Percentiles rank a stretch among this genome's conserved stretches.
Evolutionary conservation across 2,888 invertebrate genomes (phyloP).

Genomic region (Nomada flava): DNA sequence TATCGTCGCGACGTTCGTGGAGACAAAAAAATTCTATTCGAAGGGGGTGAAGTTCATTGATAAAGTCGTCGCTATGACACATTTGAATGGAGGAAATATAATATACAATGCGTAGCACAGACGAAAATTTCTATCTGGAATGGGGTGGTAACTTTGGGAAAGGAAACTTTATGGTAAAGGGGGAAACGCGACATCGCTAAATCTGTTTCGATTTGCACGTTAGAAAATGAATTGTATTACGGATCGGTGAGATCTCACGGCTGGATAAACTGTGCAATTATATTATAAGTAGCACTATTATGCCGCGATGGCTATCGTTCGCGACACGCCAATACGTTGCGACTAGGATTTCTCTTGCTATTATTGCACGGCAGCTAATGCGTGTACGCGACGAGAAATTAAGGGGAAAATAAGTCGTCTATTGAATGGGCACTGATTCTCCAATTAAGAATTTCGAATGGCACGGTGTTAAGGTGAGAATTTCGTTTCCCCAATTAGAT

Average conservation of each 20-base stretch:
- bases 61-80: neutral
- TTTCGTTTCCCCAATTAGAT: too few relatives aligned
- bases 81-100: too few relatives aligned
- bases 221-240: conserved; percentile 38
- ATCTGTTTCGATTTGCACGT: conserved; percentile 38
- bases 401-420: conserved; percentile 16
- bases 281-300: conserved; percentile 46
- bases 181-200: conserved; percentile 6
- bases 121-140: neutral
- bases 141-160: neutral
- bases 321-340: conserved; percentile 34
- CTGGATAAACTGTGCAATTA: conserved; percentile 35
- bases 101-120: too few relatives aligned
- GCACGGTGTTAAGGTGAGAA: neutral
- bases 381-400: conserved; percentile 10
- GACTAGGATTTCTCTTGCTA: conserved; percentile 6
- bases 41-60: neutral
- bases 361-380: neutral
- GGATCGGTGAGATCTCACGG: conserved; percentile 30
- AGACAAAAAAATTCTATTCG: neutral
- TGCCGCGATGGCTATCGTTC: conserved; percentile 44
- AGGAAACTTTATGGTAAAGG: neutral
- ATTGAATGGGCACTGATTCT: neutral
- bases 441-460: conserved; percentile 11
- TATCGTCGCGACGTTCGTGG: neutral